Evolutionary conservation across 2,888 invertebrate species (phyloP), one percentile per base, ranked within the genome.

Genomic region (Metopia argyrocephala): DNA sequence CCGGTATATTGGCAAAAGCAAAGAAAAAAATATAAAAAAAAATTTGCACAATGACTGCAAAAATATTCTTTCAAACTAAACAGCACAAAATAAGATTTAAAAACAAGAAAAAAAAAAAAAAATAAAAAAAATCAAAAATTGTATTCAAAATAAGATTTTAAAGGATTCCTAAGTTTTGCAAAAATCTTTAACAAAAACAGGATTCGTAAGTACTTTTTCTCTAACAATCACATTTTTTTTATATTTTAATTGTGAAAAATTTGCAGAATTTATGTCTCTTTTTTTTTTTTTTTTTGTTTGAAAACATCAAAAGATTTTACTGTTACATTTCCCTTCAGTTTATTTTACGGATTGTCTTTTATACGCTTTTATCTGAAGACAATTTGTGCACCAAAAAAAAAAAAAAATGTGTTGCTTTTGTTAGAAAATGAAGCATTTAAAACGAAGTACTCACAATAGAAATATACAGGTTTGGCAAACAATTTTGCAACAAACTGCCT

Each of bases 1-100:
- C 76, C 38, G 69, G 76, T 76, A 70, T 76, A 18, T 9, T 62
- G 6, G 18, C 15, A 50, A 28, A 20, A 48, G 9, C 21, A 50
- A 65, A 28, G 4, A 48, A 12, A 64, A 64, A 23, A 18, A 28
- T 57, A 5, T n/a, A 5, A 27, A 48, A 27, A n/a, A 18, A 3
- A 61, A 23, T 2, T 62, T 25, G 21, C 61, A 27, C 7, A 64
- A 46, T 46, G 20, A 54, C 1, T n/a, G n/a, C n/a, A n/a, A 25
- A 54, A 54, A 61, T 12, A 38, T 20, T 59, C 25, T 66, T 28
- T 20, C 2, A 66, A 46, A 61, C 23, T 12, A 23, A 73, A 15
- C 31, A 57, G 46, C 3, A 21, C 7, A 27, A 27, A 48, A 50
- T 28, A 38, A 54, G 38, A 28, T 7, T 9, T 64, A 50, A 65